Percentiles rank a stretch among this genome's conserved stretches.
These are phyloP conservation scores for Callithrix jacchus DNA, from an alignment of 2,113 vertebrate species.

Conservation along the genomic window DNA sequence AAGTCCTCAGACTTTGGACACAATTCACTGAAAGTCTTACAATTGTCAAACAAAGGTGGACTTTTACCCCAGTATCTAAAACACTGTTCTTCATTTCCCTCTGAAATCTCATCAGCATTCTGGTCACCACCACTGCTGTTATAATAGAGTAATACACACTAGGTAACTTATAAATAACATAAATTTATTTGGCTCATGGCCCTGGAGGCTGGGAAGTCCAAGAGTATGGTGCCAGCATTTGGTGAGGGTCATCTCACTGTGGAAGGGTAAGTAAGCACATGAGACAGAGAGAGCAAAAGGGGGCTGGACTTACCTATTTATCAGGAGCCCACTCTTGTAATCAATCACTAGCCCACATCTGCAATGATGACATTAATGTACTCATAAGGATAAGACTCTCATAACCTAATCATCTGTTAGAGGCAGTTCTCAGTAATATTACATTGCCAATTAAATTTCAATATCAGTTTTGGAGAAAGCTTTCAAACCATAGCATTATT, in stretches of 20 bases:
- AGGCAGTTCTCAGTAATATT: no score
- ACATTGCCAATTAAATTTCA: no score
- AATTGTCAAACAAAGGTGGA: no score
- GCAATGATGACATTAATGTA: not conserved
- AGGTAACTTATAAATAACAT: not conserved
- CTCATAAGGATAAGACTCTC: not conserved
- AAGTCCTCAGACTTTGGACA: not conserved
- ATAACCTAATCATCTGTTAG: not conserved
- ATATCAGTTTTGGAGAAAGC: not conserved
- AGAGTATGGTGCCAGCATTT: not conserved
- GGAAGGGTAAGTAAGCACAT: not conserved
- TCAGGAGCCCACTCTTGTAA: not conserved
- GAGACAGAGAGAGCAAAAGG: not conserved
- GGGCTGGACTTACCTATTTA: not conserved
- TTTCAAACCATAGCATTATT: not conserved
- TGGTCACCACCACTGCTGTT: not conserved
- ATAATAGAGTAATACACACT: not conserved
- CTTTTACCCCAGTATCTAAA: not conserved
- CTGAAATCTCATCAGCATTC: not conserved
- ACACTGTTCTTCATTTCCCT: not conserved
- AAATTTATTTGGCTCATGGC: not conserved
- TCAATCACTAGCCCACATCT: not conserved
- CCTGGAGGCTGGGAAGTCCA: not conserved
- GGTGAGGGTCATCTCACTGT: not conserved
- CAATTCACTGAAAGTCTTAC: not conserved